Evolutionary conservation across 2,113 vertebrate species (phyloP), one percentile per base, ranked within the genome.

Genomic region (Catharus fuscescens): DNA sequence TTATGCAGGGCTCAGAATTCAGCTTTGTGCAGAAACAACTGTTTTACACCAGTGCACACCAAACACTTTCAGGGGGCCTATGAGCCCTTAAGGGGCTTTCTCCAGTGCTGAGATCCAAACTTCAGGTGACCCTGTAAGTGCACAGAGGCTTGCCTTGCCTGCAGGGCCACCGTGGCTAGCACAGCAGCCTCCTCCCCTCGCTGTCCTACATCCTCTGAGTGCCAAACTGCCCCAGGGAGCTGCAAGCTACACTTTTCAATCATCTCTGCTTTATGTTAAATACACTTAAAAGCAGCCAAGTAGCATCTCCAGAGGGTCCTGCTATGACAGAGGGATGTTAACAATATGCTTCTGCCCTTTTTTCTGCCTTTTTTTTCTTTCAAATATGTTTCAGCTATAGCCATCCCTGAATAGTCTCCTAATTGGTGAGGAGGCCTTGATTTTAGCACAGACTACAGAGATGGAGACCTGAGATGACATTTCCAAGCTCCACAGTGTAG

Each of bases 241-340:
- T 56, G 48, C 76, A 19, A 96, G 80, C 64, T 92, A 80, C 86
- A 88, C 77, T 92, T 91, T 94, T 93, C 95, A 95, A 91, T 95
- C 95, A 93, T 91, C 87, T 96, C 85, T 92, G 80, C 83, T 89
- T 94, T 91, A 90, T 81, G 91, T 94, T 95, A 97, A 96, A 96
- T 96, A 96, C 86, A 91, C 86, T 96, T 93, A 83, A 60, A 90
- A 88, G 88, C 57, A 85, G 83, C 53, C 86, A 87, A 92, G 92
- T 23, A 89, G 65, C 80, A 80, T 66, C 60, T 77, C 90, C 77
- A 90, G 84, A 90, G 94, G 93, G 74, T 74, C 90, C 86, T 67
- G 23, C 48, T 62, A 25, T 0, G 16, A 80, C 80, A 91, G 80
- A 88, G 59, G 77, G 81, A 82, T 88, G 86, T 88, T 96, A 94